phyloP scores from a whole-genome alignment of 1,140 invertebrate species.

The Drosophila navojoa region DNA sequence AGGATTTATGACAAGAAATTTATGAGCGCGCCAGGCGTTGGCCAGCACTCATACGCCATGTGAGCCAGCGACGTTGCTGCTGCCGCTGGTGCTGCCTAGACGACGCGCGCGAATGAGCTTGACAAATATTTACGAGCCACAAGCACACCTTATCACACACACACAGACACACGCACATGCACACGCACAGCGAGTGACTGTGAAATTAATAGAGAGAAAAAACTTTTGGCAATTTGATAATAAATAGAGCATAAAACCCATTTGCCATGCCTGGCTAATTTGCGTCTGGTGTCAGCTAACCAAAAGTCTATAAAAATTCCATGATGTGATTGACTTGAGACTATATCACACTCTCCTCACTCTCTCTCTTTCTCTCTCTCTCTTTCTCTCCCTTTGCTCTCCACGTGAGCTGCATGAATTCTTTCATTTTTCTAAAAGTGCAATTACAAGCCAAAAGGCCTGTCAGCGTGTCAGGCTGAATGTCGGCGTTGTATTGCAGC shows the following conservation, averaged over 20 bases:
- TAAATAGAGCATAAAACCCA: slow-evolving; percentile 47
- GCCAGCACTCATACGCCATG: slow-evolving; percentile 57
- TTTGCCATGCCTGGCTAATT: slow-evolving; percentile 42
- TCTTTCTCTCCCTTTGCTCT: slow-evolving; percentile 4
- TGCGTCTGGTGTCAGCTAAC: not conserved
- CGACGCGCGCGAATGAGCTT: slow-evolving; percentile 39
- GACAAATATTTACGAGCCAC: slow-evolving; percentile 60
- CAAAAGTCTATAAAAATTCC: no score
- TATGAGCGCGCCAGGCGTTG: slow-evolving; percentile 42
- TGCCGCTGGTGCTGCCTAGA: not conserved
- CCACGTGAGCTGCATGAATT: slow-evolving; percentile 15
- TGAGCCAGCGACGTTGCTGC: not conserved
- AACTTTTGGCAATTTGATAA: slow-evolving; percentile 53
- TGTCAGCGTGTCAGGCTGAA: slow-evolving; percentile 51
- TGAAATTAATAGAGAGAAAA: slow-evolving; percentile 35
- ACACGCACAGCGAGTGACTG: slow-evolving; percentile 6
- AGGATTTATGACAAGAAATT: slow-evolving; percentile 54
- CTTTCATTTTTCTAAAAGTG: slow-evolving; percentile 43
- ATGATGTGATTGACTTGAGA: no score
- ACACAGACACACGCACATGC: slow-evolving; percentile 15
- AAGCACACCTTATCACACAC: slow-evolving; percentile 44
- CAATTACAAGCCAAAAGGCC: slow-evolving; percentile 39
- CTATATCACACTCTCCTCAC: slow-evolving; percentile 1
- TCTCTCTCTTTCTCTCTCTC: slow-evolving; percentile 9
- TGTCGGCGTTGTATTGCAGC: slow-evolving; percentile 13